Conservation (phyloP, 2,113 vertebrate species). For the Corythoichthys haematopterus region DNA sequence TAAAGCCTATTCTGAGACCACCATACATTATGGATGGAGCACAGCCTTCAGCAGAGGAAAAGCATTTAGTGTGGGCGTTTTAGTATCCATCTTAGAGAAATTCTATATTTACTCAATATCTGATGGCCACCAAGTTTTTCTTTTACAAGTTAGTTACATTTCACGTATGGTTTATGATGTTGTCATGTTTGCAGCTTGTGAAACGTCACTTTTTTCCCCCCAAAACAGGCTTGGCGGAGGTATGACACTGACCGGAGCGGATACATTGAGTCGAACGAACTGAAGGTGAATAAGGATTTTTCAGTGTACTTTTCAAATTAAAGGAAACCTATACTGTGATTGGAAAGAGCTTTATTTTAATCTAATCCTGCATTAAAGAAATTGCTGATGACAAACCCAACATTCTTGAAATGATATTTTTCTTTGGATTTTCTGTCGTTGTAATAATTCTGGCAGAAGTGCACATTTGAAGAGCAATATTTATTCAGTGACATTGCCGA, state of each 20-base stretch:
- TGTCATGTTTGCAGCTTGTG: neutral
- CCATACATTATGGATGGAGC: slow-evolving; percentile 71
- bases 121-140: neutral
- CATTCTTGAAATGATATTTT: neutral
- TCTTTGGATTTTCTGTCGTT: neutral
- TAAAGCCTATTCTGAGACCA: slow-evolving; percentile 66
- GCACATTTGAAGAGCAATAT: neutral
- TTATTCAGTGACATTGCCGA: neutral
- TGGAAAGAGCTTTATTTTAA: neutral
- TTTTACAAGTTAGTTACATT: neutral
- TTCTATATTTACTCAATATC: neutral
- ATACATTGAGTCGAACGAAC: slow-evolving; percentile 95
- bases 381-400: neutral
- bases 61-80: slow-evolving; percentile 23
- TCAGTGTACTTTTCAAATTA: neutral
- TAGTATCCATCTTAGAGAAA: slow-evolving; percentile 58
- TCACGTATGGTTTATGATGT: neutral
- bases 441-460: neutral
- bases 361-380: neutral
- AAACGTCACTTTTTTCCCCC: slow-evolving; percentile 17
- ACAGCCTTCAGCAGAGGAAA: slow-evolving; percentile 45
- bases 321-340: neutral
- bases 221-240: slow-evolving; percentile 84
- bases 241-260: slow-evolving; percentile 95
- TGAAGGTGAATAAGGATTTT: slow-evolving; percentile 80